Conservation (phyloP, 1,140 invertebrate genomes). For the Phocides pigmalion region DNA sequence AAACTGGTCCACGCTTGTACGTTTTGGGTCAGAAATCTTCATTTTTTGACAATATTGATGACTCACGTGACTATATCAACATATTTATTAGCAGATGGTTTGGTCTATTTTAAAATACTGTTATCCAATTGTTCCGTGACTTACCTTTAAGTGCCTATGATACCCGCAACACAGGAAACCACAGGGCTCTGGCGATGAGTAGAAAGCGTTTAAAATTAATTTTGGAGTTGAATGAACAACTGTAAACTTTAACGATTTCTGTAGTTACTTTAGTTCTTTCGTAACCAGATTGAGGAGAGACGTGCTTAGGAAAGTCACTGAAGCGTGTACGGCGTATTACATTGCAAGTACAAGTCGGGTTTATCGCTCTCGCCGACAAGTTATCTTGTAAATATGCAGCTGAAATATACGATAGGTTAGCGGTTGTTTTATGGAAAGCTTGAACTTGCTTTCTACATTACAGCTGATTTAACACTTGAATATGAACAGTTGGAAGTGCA, state of each 20-base stretch:
- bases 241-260: not conserved
- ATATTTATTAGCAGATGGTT: too few relatives aligned
- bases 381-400: conserved; percentile 27
- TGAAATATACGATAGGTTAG: conserved; percentile 34
- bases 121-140: too few relatives aligned
- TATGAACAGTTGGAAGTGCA: conserved; percentile 58
- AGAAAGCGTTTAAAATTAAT: too few relatives aligned
- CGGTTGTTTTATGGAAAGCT: conserved; percentile 47
- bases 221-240: not conserved
- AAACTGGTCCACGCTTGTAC: not conserved
- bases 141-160: too few relatives aligned
- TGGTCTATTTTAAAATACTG: too few relatives aligned
- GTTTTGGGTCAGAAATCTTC: not conserved
- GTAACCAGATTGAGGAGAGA: conserved; percentile 52
- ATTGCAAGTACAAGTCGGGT: conserved; percentile 17
- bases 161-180: too few relatives aligned
- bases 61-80: too few relatives aligned
- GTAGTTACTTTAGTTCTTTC: conserved; percentile 8
- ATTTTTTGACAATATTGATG: too few relatives aligned
- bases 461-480: conserved; percentile 52
- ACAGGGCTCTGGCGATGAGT: too few relatives aligned
- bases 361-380: conserved; percentile 17
- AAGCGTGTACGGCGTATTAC: conserved; percentile 42
- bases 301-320: conserved; percentile 46
- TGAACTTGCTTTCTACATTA: conserved; percentile 39